Percentiles rank a stretch among this genome's conserved stretches.
Conservation (phyloP, 2,888 invertebrate genomes). For the Acrobeloides nanus region DNA sequence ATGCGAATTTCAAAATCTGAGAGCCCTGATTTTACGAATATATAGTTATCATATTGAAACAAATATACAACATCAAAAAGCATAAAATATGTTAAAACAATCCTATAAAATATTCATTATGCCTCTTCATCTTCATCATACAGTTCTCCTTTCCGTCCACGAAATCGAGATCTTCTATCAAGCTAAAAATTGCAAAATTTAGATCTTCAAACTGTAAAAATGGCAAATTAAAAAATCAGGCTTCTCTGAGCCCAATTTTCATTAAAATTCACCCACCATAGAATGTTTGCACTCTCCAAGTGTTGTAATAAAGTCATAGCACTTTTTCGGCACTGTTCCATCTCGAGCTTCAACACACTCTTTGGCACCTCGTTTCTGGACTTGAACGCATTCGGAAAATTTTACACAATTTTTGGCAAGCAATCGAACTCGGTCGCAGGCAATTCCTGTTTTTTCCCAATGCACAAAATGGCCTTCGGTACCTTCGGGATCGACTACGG, state of each 20-base stretch:
- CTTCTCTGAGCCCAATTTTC: too few relatives aligned
- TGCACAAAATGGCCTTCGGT: too few relatives aligned
- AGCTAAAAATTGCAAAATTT: slow-evolving; percentile 31
- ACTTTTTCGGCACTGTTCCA: slow-evolving; percentile 40
- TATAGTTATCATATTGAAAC: too few relatives aligned
- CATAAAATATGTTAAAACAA: too few relatives aligned
- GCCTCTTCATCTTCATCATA: too few relatives aligned
- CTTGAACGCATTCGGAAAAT: slow-evolving; percentile 42
- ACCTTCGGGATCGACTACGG: too few relatives aligned
- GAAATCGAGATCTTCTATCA: slow-evolving; percentile 44
- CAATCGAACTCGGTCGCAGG: slow-evolving; percentile 43
- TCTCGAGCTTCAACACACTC: slow-evolving; percentile 47
- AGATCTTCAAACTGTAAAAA: neutral
- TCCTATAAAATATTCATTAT: too few relatives aligned
- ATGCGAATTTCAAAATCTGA: too few relatives aligned
- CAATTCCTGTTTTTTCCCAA: slow-evolving; percentile 37
- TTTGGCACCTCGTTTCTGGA: slow-evolving; percentile 33
- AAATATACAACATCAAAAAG: too few relatives aligned
- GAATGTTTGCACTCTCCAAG: slow-evolving; percentile 48
- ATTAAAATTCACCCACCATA: slow-evolving; percentile 15
- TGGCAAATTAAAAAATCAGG: slow-evolving; percentile 1
- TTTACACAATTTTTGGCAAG: slow-evolving; percentile 48
- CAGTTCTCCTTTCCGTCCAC: slow-evolving; percentile 45
- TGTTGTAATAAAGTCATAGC: slow-evolving; percentile 38
- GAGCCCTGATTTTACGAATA: too few relatives aligned